Conservation (phyloP, 1,140 invertebrate species). For the Pseudomyrmex cubaensis region DNA sequence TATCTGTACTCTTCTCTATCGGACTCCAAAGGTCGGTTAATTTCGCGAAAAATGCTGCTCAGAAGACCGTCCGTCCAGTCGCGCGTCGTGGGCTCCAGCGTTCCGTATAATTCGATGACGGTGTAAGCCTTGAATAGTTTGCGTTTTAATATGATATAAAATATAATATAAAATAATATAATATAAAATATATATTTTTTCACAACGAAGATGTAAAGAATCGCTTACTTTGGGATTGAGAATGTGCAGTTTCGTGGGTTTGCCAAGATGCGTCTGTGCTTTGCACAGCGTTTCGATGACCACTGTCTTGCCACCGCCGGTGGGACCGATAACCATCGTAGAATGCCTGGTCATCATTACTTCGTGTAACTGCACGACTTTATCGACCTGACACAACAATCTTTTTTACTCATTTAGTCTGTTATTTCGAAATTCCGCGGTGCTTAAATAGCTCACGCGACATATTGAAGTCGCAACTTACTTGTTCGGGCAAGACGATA, state of each 20-base stretch:
- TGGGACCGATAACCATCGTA: constrained; percentile 96
- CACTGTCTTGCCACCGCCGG: constrained; percentile 95
- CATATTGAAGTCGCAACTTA: constrained; percentile 74
- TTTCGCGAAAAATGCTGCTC: constrained; percentile 95
- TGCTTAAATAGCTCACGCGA: no score
- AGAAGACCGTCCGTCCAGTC: constrained; percentile 97
- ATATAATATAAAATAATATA: no score
- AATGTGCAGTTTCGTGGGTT: constrained; percentile 91
- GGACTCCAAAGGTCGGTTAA: constrained; percentile 91
- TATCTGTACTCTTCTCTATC: constrained; percentile 90
- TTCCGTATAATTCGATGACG: constrained; percentile 95
- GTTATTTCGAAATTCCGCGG: not conserved
- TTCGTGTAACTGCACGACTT: constrained; percentile 96
- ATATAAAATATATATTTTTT: not conserved
- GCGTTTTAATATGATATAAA: not conserved
- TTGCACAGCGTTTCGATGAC: constrained; percentile 92
- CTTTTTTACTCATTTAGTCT: not conserved
- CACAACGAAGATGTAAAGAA: not conserved
- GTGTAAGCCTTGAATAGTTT: constrained; percentile 89
- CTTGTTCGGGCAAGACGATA: constrained; percentile 91
- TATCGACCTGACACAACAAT: constrained; percentile 88
- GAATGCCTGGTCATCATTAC: constrained; percentile 97
- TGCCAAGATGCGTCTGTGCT: constrained; percentile 91
- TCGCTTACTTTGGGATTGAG: constrained; percentile 92
- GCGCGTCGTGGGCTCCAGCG: constrained; percentile 92